These are phyloP conservation scores for Parnassius apollo DNA, from an alignment of 2,888 invertebrate genomes.

Conservation along the genomic window DNA sequence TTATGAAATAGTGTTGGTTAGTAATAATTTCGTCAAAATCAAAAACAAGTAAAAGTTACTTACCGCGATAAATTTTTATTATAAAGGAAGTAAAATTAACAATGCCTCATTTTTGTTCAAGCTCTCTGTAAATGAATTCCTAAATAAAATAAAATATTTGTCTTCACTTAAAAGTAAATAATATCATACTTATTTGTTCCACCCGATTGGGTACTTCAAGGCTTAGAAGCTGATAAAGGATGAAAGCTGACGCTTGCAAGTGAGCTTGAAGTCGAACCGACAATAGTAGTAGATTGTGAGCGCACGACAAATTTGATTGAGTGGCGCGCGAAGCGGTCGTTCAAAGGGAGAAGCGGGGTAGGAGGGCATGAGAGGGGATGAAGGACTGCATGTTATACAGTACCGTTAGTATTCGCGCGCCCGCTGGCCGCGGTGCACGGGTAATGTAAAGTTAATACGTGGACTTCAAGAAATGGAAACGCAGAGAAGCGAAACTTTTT, in stretches of 20 bases:
- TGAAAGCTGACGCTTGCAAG: slow-evolving; percentile 12
- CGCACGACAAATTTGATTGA: slow-evolving; percentile 26
- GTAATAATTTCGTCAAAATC: no score
- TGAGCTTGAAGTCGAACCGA: slow-evolving; percentile 14
- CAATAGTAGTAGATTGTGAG: slow-evolving; percentile 18
- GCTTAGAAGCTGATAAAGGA: slow-evolving; percentile 7
- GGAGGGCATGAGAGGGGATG: slow-evolving; percentile 8
- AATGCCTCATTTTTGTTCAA: no score
- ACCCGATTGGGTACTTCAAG: neutral
- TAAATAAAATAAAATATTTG: neutral
- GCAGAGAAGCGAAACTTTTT: slow-evolving; percentile 12
- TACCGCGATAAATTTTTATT: no score
- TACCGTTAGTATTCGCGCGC: slow-evolving; percentile 17
- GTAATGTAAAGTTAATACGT: neutral
- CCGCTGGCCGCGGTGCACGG: slow-evolving; percentile 17
- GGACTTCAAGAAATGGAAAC: neutral
- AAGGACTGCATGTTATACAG: neutral
- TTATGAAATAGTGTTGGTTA: no score
- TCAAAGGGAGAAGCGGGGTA: slow-evolving; percentile 14
- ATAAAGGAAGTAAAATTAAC: no score
- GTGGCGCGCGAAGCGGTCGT: slow-evolving; percentile 20
- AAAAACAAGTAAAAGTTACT: no score
- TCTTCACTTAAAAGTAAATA: neutral
- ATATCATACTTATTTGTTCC: neutral
- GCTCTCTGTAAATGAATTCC: no score